These are phyloP conservation scores for Theodoxus fluviatilis DNA, from an alignment of 2,888 invertebrate genomes.

Conservation along the genomic window DNA sequence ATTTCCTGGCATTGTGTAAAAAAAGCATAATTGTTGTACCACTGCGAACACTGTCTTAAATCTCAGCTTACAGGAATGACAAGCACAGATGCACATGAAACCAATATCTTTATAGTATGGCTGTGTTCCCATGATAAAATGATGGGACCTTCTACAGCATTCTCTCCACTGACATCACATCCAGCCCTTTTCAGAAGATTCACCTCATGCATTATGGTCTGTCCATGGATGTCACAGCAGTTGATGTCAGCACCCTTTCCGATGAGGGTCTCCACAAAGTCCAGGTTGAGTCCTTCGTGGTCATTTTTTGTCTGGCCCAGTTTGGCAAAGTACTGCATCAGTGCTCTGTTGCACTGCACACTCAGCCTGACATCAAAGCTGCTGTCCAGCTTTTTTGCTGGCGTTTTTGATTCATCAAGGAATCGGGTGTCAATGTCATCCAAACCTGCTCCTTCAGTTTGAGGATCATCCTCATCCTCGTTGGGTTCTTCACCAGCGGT, in stretches of 20 bases:
- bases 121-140: too few species aligned
- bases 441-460: slow-evolving; percentile 40
- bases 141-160: too few species aligned
- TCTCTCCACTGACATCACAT: neutral
- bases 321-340: slow-evolving; percentile 60
- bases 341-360: slow-evolving; percentile 47
- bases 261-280: slow-evolving; percentile 54
- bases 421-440: slow-evolving; percentile 44
- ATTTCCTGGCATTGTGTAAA: too few species aligned
- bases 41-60: too few species aligned
- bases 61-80: too few species aligned
- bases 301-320: slow-evolving; percentile 48
- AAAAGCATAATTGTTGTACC: too few species aligned
- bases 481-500: slow-evolving; percentile 27
- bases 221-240: slow-evolving; percentile 59
- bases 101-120: neutral
- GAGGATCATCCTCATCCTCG: slow-evolving; percentile 28
- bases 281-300: slow-evolving; percentile 53
- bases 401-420: slow-evolving; percentile 20
- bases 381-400: slow-evolving; percentile 22
- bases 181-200: too few species aligned
- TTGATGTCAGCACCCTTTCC: slow-evolving; percentile 57
- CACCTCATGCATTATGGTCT: slow-evolving; percentile 64
- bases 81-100: neutral
- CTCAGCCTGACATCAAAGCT: slow-evolving; percentile 31